Percentiles rank a stretch among this genome's conserved stretches.
Evolutionary conservation across 2,888 invertebrate genomes (phyloP).

Genomic region (Ochropleura leucogaster): DNA sequence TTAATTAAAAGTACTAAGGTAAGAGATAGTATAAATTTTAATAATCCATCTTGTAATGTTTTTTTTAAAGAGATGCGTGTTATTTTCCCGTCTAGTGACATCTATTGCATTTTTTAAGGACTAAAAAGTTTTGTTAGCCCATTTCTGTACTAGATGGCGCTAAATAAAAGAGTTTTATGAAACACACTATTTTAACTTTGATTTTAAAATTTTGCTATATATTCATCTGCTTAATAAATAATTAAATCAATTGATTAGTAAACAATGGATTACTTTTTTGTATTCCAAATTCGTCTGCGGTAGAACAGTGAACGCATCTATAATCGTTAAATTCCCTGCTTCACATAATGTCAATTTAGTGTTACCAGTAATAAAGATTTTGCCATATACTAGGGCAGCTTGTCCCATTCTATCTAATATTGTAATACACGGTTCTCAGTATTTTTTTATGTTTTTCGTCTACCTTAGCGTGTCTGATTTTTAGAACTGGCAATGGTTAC

Average conservation of each 20-base stretch:
- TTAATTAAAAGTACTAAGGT: slow-evolving; percentile 51
- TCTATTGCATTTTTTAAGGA: slow-evolving; percentile 10
- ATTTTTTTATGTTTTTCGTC: too few species aligned
- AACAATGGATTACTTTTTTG: neutral
- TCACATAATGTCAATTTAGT: slow-evolving; percentile 70
- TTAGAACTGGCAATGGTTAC: too few species aligned
- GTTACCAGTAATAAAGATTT: slow-evolving; percentile 41
- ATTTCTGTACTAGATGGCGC: slow-evolving; percentile 27
- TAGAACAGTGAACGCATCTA: slow-evolving; percentile 53
- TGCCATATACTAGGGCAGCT: slow-evolving; percentile 12
- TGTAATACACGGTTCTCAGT: neutral
- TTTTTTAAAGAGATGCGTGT: neutral
- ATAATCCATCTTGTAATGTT: slow-evolving; percentile 27
- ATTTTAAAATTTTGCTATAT: neutral
- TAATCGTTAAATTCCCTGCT: slow-evolving; percentile 51
- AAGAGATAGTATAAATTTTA: slow-evolving; percentile 33
- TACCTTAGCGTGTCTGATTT: too few species aligned
- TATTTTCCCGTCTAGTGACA: slow-evolving; percentile 21
- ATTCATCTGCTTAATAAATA: neutral
- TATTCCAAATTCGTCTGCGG: neutral
- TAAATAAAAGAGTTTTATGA: neutral
- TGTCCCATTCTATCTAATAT: neutral
- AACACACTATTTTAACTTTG: neutral
- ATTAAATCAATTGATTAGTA: neutral
- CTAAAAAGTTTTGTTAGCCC: neutral